Conservation (phyloP, 2,113 vertebrate genomes). For the Nothoprocta perdicaria region DNA sequence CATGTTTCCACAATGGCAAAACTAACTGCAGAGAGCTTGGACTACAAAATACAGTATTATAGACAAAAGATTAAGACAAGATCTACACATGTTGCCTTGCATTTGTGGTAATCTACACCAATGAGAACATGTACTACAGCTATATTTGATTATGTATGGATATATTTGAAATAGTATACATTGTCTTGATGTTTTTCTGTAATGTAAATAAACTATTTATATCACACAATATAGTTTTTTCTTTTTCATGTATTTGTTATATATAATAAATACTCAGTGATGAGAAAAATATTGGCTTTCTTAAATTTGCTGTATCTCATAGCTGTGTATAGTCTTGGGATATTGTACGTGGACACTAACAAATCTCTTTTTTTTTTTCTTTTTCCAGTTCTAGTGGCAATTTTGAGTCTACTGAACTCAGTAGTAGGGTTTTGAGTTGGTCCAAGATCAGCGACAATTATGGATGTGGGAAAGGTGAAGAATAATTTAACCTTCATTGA, state of each 20-base stretch:
- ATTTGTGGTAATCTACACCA: slow-evolving; percentile 99
- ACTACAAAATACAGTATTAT: slow-evolving; percentile 83
- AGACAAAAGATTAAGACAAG: slow-evolving; percentile 84
- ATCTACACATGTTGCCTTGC: slow-evolving; percentile 99
- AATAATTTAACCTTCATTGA: slow-evolving; percentile 79
- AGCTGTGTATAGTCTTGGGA: slow-evolving; percentile 65
- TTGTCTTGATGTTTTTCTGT: slow-evolving; percentile 99
- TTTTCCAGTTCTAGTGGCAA: slow-evolving; percentile 72
- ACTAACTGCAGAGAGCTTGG: slow-evolving; percentile 79
- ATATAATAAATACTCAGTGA: slow-evolving; percentile 90
- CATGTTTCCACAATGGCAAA: slow-evolving; percentile 85
- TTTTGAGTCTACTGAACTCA: slow-evolving; percentile 72
- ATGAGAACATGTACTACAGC: slow-evolving; percentile 95
- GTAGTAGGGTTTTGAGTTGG: slow-evolving; percentile 77
- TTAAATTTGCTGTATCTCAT: slow-evolving; percentile 79
- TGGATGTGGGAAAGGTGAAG: slow-evolving; percentile 79
- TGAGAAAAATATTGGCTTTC: slow-evolving; percentile 82
- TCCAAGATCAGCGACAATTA: slow-evolving; percentile 76
- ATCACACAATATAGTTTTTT: slow-evolving; percentile 94
- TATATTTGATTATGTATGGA: slow-evolving; percentile 99
- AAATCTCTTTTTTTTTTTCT: slow-evolving; percentile 61
- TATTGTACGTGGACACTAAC: slow-evolving; percentile 42
- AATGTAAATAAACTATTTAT: slow-evolving; percentile 99
- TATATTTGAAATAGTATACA: slow-evolving; percentile 99
- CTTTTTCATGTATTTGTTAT: slow-evolving; percentile 90